Percentiles rank a stretch among this genome's conserved stretches.
These are phyloP conservation scores for Xiphydria camelus DNA, from an alignment of 2,888 invertebrate genomes.

Conservation along the genomic window DNA sequence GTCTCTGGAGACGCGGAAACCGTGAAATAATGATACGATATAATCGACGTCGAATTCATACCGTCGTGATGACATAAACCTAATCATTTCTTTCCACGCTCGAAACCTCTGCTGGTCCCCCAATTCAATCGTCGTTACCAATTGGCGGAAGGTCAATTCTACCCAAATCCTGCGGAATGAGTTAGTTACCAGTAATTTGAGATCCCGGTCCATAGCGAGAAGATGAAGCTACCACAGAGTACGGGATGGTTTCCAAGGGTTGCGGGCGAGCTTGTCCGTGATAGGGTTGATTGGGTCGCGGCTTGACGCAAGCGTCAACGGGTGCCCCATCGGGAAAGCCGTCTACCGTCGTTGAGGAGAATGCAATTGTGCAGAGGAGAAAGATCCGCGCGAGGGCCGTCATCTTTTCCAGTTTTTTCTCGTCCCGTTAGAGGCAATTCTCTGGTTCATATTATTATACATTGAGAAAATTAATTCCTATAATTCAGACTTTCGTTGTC, in stretches of 20 bases:
- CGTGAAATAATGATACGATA: too few relatives aligned
- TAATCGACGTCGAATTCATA: too few relatives aligned
- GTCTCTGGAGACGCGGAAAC: too few relatives aligned
- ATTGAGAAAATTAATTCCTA: too few relatives aligned
- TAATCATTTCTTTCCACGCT: background rate
- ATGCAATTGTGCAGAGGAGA: too few relatives aligned
- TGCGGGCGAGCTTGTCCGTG: slow-evolving; percentile 75
- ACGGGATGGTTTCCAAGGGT: slow-evolving; percentile 67
- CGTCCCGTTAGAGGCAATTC: too few relatives aligned
- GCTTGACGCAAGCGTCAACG: slow-evolving; percentile 78
- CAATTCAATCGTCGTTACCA: background rate
- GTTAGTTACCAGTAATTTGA: slow-evolving; percentile 67
- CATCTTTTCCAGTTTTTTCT: too few relatives aligned
- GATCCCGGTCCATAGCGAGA: slow-evolving; percentile 70
- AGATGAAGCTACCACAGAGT: slow-evolving; percentile 68
- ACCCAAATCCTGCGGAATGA: background rate
- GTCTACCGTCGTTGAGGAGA: slow-evolving; percentile 28
- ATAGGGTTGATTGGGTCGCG: slow-evolving; percentile 74
- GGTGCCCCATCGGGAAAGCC: slow-evolving; percentile 82
- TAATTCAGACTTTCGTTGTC: too few relatives aligned
- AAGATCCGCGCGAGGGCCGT: too few relatives aligned
- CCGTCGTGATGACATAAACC: too few relatives aligned
- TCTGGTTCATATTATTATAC: too few relatives aligned
- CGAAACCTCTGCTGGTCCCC: background rate
- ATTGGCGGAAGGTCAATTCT: background rate